Evolutionary conservation across 2,797 vertebrate genomes (phyloP).

Genomic region (Lithobates pipiens): DNA sequence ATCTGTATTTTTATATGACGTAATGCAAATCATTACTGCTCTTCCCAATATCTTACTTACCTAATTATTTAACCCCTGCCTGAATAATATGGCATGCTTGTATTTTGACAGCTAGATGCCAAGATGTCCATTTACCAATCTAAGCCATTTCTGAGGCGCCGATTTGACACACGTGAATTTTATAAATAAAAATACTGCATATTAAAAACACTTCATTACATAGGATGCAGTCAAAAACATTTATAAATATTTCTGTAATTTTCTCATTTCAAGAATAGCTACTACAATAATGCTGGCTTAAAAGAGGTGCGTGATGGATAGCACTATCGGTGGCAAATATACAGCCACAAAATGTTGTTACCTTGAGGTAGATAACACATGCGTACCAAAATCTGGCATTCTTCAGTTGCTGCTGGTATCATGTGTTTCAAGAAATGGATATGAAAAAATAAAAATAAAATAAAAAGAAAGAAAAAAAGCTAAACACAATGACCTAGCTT

Average conservation of each 20-base stretch:
- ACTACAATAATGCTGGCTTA: conserved; percentile 82
- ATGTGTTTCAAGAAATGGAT: conserved; percentile 92
- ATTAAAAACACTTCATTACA: conserved; percentile 92
- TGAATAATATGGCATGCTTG: neutral
- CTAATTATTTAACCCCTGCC: neutral
- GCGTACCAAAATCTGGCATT: conserved; percentile 92
- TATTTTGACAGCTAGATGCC: conserved; percentile 1
- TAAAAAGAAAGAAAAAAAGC: conserved; percentile 67
- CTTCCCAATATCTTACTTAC: neutral
- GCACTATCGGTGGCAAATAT: conserved; percentile 91
- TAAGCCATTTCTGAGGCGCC: conserved; percentile 81
- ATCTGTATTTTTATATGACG: neutral
- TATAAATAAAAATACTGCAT: conserved; percentile 97
- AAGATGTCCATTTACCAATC: conserved; percentile 62
- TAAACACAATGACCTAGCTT: conserved; percentile 14
- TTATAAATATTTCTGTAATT: conserved; percentile 82
- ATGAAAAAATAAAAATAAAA: conserved; percentile 70
- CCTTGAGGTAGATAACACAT: conserved; percentile 99
- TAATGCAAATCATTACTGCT: neutral
- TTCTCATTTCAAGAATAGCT: conserved; percentile 78
- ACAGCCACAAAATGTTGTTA: conserved; percentile 95
- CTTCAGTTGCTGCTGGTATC: conserved; percentile 97
- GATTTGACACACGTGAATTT: conserved; percentile 91
- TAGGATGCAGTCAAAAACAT: conserved; percentile 89
- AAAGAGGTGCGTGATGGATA: conserved; percentile 84